Base-by-base conservation (phyloP, 64 coral and sea anemone species). In the Montipora sp. region DNA sequence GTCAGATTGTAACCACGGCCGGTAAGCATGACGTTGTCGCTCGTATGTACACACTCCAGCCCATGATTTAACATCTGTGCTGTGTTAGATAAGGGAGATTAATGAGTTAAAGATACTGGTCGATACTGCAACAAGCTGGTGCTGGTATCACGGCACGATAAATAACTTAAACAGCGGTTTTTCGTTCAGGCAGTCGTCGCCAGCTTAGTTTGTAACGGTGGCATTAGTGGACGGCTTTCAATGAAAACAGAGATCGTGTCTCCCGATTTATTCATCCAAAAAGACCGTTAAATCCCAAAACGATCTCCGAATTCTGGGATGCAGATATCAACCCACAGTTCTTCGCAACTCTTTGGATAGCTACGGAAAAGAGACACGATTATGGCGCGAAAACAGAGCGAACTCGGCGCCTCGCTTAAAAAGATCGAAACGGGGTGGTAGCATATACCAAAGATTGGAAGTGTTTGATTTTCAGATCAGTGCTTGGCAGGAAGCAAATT, bases 401-500 rank as follows among this genome's bases (percentile, higher is more conserved):
- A 77, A 77, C 2, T 13, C 13, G 15, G 3, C 46, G 46, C 73
- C 73, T 75, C 9, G 23, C 75, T 47, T 5, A 14, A 7, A 14
- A 78, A 1, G 24, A 78, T 48, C 16, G 75, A 46, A 46, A 19
- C 16, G 75, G 46, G 15, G 15, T 15, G 24, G 43, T 14, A 13
- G 73, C 5, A 46, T 16, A 47, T 75, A 10, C 47, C 75, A 78
- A 78, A 78, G 44, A 78, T 15, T 49, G 75, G 13, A 78, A 45
- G 82, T 85, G 82, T 85, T 85, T 85, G 65, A 85, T 22, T 66
- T 71, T 85, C 46, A 43, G 82, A 72, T 85, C 46, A 85, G 7
- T 72, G 46, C 66, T 85, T 85, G 82, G 16, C 45, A 71, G 43
- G 65, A 85, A 71, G 63, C 82, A 85, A 85, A 85, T 85, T 85